These are phyloP conservation scores for Drosophila mojavensis DNA, from an alignment of 1,140 invertebrate species.

Conservation along the genomic window DNA sequence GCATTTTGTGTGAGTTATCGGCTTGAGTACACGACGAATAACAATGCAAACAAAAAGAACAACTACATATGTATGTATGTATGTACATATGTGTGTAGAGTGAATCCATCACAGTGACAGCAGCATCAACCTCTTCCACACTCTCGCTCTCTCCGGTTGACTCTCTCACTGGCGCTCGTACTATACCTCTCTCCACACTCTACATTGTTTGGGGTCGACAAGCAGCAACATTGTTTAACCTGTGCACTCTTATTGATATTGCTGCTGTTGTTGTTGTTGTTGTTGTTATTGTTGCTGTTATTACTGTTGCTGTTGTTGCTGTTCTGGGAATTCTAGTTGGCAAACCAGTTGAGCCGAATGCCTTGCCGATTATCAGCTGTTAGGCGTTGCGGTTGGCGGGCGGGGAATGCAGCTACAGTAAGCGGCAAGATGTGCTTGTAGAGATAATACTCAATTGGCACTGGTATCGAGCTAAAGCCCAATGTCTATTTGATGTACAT, in stretches of 20 bases:
- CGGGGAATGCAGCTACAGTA: not conserved
- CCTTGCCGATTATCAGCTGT: conserved; percentile 22
- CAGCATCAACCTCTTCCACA: conserved; percentile 13
- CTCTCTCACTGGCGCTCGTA: not conserved
- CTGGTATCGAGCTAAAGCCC: conserved; percentile 6
- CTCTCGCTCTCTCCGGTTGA: not conserved
- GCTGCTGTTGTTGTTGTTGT: conserved; percentile 20
- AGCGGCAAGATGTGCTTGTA: not conserved
- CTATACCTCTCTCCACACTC: conserved; percentile 6
- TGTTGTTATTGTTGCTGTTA: conserved; percentile 21
- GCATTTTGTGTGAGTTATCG: conserved; percentile 51
- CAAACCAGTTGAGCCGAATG: conserved; percentile 22
- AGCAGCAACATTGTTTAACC: conserved; percentile 29
- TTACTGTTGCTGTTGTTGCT: conserved; percentile 20
- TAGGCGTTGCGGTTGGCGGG: not conserved
- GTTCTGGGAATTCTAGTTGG: conserved; percentile 22
- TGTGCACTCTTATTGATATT: conserved; percentile 32
- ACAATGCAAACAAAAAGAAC: conserved; percentile 68
- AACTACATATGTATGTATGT: conserved; percentile 23
- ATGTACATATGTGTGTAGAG: conserved; percentile 32
- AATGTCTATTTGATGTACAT: not conserved
- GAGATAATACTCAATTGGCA: conserved; percentile 15
- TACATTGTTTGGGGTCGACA: conserved; percentile 3
- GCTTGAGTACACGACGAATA: conserved; percentile 35
- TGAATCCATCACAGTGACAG: conserved; percentile 68